These are phyloP conservation scores for Pteropus alecto DNA, from an alignment of 2,113 vertebrate genomes.

Conservation along the genomic window DNA sequence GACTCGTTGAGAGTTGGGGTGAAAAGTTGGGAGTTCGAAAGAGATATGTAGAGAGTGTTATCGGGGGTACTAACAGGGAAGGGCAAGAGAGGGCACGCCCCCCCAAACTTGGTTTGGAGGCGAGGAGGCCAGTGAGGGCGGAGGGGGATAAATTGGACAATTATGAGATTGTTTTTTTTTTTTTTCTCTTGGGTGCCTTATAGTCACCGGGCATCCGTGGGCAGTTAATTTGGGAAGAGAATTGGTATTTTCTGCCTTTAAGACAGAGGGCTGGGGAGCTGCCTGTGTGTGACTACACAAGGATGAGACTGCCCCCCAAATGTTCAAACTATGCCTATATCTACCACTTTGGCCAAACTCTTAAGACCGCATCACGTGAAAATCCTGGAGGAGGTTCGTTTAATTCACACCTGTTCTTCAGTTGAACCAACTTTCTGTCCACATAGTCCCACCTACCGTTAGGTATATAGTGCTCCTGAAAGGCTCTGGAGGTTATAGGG, in stretches of 20 bases:
- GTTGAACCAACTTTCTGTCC: not conserved
- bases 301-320: not conserved
- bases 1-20: not conserved
- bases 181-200: not conserved
- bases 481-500: not conserved
- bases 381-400: not conserved
- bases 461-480: not conserved
- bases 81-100: not conserved
- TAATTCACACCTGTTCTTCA: not conserved
- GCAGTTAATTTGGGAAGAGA: not conserved
- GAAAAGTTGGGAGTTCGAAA: not conserved
- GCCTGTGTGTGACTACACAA: not conserved
- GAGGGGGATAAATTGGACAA: not conserved
- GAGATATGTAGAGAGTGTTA: not conserved
- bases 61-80: not conserved
- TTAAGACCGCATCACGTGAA: not conserved
- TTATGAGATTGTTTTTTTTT: not conserved
- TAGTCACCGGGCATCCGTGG: not conserved
- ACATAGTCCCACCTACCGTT: rapidly evolving
- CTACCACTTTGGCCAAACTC: not conserved
- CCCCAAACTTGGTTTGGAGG: not conserved
- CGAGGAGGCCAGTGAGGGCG: rapidly evolving
- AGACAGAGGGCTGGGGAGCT: not conserved
- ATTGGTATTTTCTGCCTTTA: not conserved
- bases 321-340: not conserved